Conservation (phyloP, 2,797 vertebrate genomes). For the Ctenopoma kingsleyae region DNA sequence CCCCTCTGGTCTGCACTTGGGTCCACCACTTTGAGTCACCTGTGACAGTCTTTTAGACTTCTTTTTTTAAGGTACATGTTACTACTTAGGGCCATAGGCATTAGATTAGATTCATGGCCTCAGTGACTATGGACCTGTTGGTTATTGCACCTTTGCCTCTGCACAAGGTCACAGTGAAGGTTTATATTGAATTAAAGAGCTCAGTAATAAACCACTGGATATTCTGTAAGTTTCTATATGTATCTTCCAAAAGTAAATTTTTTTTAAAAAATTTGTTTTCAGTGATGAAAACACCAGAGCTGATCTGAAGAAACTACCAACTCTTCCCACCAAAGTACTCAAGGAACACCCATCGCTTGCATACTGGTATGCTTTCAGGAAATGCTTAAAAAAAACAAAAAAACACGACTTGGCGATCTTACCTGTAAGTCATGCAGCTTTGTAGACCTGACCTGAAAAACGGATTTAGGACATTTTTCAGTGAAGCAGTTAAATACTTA, state of each 20-base stretch:
- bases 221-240: too few relatives aligned
- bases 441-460: background rate
- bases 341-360: slow-evolving; percentile 97
- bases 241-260: background rate
- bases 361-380: slow-evolving; percentile 88
- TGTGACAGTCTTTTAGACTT: too few relatives aligned
- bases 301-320: slow-evolving; percentile 94
- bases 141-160: too few relatives aligned
- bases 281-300: slow-evolving; percentile 86
- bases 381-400: background rate
- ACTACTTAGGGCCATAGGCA: too few relatives aligned
- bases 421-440: background rate
- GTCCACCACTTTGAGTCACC: too few relatives aligned
- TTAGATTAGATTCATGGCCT: too few relatives aligned
- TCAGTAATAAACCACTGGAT: background rate
- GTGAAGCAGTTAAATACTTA: background rate
- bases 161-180: too few relatives aligned
- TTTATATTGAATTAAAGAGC: background rate
- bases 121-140: too few relatives aligned
- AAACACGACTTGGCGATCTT: too few relatives aligned
- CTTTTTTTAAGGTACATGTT: too few relatives aligned
- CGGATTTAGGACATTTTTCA: too few relatives aligned
- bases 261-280: slow-evolving; percentile 36
- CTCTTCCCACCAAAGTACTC: slow-evolving; percentile 94
- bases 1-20: too few relatives aligned